A percentile compares a stretch with the other conserved stretches of the same genome.
Conservation (phyloP, 2,113 vertebrate species). For the Castor canadensis region DNA sequence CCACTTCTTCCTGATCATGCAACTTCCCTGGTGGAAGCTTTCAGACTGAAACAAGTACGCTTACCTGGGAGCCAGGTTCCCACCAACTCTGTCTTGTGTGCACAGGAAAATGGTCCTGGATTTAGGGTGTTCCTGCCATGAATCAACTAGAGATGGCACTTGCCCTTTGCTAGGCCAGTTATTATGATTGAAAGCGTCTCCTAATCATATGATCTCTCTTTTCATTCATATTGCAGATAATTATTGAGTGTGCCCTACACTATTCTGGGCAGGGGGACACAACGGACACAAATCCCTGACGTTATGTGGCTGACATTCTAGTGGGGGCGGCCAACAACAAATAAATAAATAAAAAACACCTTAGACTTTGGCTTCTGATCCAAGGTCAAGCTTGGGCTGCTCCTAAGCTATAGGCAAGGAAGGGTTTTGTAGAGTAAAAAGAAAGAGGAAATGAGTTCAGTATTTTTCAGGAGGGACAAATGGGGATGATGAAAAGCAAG, state of each 20-base stretch:
- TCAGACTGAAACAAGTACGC: constrained; percentile 93
- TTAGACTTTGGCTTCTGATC: too few relatives aligned
- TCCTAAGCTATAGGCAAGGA: background rate
- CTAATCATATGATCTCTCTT: background rate
- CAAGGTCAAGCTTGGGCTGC: too few relatives aligned
- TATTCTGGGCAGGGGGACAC: background rate
- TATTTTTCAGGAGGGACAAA: too few relatives aligned
- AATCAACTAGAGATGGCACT: background rate
- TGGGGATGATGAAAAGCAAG: too few relatives aligned
- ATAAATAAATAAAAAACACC: background rate
- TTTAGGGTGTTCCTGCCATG: background rate
- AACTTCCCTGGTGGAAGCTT: constrained; percentile 92
- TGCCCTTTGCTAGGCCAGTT: background rate
- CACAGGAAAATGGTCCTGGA: background rate
- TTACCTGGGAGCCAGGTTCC: background rate
- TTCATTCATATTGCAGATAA: background rate
- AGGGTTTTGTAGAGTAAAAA: too few relatives aligned
- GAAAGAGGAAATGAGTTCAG: too few relatives aligned
- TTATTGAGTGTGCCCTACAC: background rate
- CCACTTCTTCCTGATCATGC: constrained; percentile 90
- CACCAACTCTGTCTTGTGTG: background rate
- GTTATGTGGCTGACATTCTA: background rate
- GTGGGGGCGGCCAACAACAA: background rate
- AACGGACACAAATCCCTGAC: background rate
- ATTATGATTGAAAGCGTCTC: background rate